phyloP scores from a whole-genome alignment of 1,140 invertebrate genomes.

The Copidosoma floridanum region DNA sequence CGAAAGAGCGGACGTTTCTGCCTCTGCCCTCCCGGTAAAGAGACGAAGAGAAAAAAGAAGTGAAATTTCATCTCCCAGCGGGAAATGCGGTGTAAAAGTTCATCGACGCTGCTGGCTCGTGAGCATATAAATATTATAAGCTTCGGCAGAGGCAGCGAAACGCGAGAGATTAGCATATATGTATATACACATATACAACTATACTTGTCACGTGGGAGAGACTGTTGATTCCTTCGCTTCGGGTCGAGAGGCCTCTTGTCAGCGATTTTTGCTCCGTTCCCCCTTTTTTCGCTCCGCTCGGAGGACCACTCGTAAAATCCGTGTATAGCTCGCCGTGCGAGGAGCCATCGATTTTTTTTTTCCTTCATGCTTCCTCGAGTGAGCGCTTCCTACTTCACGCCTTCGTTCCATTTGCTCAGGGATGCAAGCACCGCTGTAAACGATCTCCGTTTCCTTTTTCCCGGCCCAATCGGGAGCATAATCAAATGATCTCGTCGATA shows the following conservation, averaged over 20 bases:
- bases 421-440: constrained; percentile 7
- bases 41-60: constrained; percentile 2
- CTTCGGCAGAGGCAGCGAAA: no score
- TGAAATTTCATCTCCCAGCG: constrained; percentile 30
- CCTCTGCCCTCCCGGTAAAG: neutral
- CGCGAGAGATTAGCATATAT: constrained; percentile 13
- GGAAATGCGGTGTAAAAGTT: constrained; percentile 27
- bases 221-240: no score
- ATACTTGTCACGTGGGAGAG: no score
- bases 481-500: no score
- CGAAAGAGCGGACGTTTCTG: constrained; percentile 25
- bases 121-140: no score
- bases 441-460: neutral
- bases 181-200: no score
- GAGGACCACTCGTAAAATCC: constrained; percentile 30
- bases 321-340: neutral
- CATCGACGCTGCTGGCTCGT: constrained; percentile 26
- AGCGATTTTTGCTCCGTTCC: constrained; percentile 24
- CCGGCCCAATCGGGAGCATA: no score
- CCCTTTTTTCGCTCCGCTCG: constrained; percentile 2
- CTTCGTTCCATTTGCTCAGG: neutral
- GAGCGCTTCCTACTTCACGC: constrained; percentile 16
- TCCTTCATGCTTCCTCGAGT: constrained; percentile 11
- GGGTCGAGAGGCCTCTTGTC: no score
- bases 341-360: constrained; percentile 12